Base-by-base conservation (phyloP, 2,113 vertebrate genomes). In the Engraulis encrasicolus region DNA sequence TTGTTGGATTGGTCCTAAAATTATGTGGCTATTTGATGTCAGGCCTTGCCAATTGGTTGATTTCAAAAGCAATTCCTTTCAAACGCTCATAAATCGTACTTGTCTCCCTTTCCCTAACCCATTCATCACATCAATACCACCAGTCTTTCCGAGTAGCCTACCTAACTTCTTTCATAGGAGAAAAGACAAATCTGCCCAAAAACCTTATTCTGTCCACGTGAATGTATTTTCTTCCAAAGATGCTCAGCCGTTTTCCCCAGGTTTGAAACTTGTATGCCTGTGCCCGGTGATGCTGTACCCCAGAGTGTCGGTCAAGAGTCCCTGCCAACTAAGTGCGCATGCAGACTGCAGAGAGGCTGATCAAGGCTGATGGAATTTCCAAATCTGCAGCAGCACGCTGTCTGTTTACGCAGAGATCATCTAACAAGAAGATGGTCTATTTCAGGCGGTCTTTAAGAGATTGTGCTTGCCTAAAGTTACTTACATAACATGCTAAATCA, bases 1-100 rank as follows among this genome's bases (percentile, higher is more conserved):
- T 52, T 45, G 88, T 52, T 45, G 88, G 89, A 96, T 96, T 97
- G 96, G 96, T 61, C 71, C 1, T 7, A 31, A 18, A 83, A 31
- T 83, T 23, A 90, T 93, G 90, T 91, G 90, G 85, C 90, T 93
- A 93, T 91, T 83, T 92, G 93, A 94, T 84, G 88, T 92, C 88
- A 83, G 81, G 20, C 80, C 58, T 66, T 11, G 58, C 58, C 58
- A 66, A 87, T 85, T 4, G 84, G n/a, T 40, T 84, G 9, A 17
- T 52, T 50, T 36, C 80, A 27, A 82, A 78, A 11, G 27, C n/a
- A 66, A 48, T 3, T 34, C 58, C 38, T 34, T 31, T 18, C 31
- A 58, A 36, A 66, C 27, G n/a, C 6, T 66, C 58, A 66, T 23
- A 71, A 82, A 71, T 27, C 2, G 31, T 45, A 18, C 48, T 20